Evolutionary conservation across 2,888 invertebrate genomes (phyloP).

Genomic region (Eurytoma adleriae): DNA sequence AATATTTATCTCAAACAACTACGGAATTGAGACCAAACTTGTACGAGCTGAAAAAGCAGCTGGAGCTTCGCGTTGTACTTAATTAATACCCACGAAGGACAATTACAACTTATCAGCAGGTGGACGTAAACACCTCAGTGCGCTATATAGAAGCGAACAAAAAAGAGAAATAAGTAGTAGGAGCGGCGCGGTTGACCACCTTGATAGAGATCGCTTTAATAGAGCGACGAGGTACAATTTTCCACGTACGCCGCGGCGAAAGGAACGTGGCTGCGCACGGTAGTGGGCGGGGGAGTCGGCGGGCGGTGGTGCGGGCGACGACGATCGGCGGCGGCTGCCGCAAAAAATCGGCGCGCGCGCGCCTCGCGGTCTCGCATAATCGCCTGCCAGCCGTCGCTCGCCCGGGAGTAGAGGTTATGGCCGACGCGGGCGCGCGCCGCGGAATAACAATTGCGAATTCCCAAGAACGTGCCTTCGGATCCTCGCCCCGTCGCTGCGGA

Average conservation of each 20-base stretch:
- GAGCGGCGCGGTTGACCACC: not conserved
- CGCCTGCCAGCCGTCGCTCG: constrained; percentile 40
- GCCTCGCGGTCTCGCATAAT: constrained; percentile 52
- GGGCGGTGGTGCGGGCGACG: constrained; percentile 4
- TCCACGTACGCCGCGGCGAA: constrained; percentile 4
- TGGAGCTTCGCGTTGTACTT: not conserved
- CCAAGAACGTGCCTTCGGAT: not conserved
- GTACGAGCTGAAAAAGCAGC: too few species aligned
- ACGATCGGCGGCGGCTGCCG: constrained; percentile 11
- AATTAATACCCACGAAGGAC: not conserved
- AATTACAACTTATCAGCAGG: constrained; percentile 26
- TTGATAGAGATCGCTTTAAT: constrained; percentile 29
- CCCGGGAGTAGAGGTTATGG: constrained; percentile 39
- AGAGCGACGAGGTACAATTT: constrained; percentile 18
- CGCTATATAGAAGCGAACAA: not conserved
- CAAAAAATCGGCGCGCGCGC: constrained; percentile 45
- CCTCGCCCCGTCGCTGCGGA: not conserved
- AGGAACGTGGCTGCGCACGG: not conserved
- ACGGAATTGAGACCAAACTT: too few species aligned
- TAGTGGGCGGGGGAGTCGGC: not conserved
- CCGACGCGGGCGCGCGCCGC: constrained; percentile 34
- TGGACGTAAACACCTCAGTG: not conserved
- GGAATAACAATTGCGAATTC: constrained; percentile 51
- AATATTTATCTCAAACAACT: too few species aligned
- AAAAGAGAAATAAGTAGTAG: not conserved